Percentiles rank a stretch among this genome's conserved stretches.
Conservation (phyloP, 1,140 invertebrate species). For the Eubasilissa regina region DNA sequence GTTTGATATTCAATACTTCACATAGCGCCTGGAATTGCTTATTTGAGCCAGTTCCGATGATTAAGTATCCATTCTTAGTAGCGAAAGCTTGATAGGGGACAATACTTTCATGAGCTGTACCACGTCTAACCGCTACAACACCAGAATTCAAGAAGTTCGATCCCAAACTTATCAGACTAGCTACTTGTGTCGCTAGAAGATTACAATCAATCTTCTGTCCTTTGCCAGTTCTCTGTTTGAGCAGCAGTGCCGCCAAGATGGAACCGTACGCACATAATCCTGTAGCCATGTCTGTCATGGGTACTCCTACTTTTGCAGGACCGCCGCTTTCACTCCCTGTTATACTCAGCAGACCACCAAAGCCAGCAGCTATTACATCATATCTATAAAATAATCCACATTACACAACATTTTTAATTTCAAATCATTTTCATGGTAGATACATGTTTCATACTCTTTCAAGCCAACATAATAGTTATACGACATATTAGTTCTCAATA, state of each 20-base stretch:
- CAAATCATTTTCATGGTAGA: background rate
- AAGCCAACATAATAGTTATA: too few species aligned
- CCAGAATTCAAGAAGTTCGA: conserved; percentile 93
- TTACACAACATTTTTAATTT: background rate
- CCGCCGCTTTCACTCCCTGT: conserved; percentile 89
- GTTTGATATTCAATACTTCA: conserved; percentile 74
- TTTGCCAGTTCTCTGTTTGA: conserved; percentile 82
- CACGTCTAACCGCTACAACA: conserved; percentile 83
- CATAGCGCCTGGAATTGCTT: conserved; percentile 83
- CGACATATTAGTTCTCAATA: too few species aligned
- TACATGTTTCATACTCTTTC: too few species aligned
- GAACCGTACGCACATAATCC: conserved; percentile 96
- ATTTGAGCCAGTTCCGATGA: conserved; percentile 88
- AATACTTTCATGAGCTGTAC: conserved; percentile 94
- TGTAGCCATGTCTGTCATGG: conserved; percentile 93
- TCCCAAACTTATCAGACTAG: conserved; percentile 90
- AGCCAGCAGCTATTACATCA: conserved; percentile 94
- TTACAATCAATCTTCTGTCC: conserved; percentile 96
- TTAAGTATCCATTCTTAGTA: conserved; percentile 87
- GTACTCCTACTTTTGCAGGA: conserved; percentile 94
- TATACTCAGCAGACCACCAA: conserved; percentile 91
- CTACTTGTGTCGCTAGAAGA: conserved; percentile 93
- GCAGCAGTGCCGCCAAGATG: conserved; percentile 91
- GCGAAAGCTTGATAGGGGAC: conserved; percentile 94
- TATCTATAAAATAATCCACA: conserved; percentile 73